Evolutionary conservation across 2,888 invertebrate species (phyloP).

Genomic region (Dryobotodes eremita): DNA sequence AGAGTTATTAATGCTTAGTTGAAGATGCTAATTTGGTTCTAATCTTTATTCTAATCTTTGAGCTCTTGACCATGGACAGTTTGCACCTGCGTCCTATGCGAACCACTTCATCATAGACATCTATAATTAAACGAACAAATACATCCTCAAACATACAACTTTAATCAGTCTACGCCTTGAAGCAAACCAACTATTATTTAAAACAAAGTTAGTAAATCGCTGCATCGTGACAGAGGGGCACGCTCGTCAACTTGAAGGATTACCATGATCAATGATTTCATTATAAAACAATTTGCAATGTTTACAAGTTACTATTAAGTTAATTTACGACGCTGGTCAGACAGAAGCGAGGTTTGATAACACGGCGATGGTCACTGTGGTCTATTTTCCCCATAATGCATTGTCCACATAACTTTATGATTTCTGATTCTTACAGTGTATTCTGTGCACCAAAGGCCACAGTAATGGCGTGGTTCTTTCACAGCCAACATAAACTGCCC

Average conservation of each 20-base stretch:
- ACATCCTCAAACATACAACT: constrained; percentile 35
- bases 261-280: constrained; percentile 60
- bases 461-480: not conserved
- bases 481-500: too few relatives aligned
- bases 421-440: not conserved
- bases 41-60: too few relatives aligned
- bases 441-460: not conserved
- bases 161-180: constrained; percentile 35
- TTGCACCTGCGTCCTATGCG: not conserved
- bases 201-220: constrained; percentile 64
- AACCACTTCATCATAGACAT: constrained; percentile 4
- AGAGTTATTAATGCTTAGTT: not conserved
- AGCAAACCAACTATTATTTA: constrained; percentile 44
- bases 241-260: constrained; percentile 65
- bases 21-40: not conserved
- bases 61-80: constrained; percentile 19
- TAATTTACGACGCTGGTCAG: constrained; percentile 53
- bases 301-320: constrained; percentile 55
- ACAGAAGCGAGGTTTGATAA: constrained; percentile 54
- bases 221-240: constrained; percentile 69
- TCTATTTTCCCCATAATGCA: constrained; percentile 2
- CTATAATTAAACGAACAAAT: constrained; percentile 38
- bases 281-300: constrained; percentile 64
- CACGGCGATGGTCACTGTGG: constrained; percentile 18
- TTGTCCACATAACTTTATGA: not conserved